Base-by-base conservation (phyloP, 2,113 vertebrate genomes). In the Oreamnos americanus region DNA sequence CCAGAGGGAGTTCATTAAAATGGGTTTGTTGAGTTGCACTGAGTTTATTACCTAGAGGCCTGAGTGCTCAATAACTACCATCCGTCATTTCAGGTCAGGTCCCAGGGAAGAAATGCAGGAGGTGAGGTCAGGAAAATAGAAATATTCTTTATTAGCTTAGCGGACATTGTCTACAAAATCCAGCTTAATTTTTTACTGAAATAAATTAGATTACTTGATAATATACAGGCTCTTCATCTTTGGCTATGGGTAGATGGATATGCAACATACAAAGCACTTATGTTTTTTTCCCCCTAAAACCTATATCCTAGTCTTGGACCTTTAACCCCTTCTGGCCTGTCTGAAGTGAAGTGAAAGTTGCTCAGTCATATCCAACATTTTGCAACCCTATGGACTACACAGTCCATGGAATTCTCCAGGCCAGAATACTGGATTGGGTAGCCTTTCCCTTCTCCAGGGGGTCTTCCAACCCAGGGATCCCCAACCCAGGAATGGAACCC, bases 301-400 rank as follows among this genome's bases (percentile, higher is more conserved):
- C 1, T 49, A 0, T 2, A 74, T 2, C 23, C 2, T 36, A 36
- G 57, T 78, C 23, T 93, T 55, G 19, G n/a, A 7, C 2, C 11
- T 79, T 90, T 57, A 60, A 6, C 47, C 60, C 47, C 26, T n/a
- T 25, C 78, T 86, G 96, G 4, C 2, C 13, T 88, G 23, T 71
- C 64, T 71, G 64, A 71, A 36, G 33, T 36, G 33, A 67, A 67
- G 17, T 21, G 64, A 17, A 71, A 67, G 64, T 36, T 10, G 8
- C n/a, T 71, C n/a, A 36, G n/a, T 71, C n/a, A 5, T 71, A 8
- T 71, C 64, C 0, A 0, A 36, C 9, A 71, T 36, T 71, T 71
- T 71, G 64, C 64, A 67, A 36, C n/a, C 9, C 64, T 71, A 36
- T 5, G 16, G 64, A 10, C 64, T 36, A 36, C 21, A 67, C 2